These are phyloP conservation scores for Amblyornis subalaris DNA, from an alignment of 2,113 vertebrate genomes.

Conservation along the genomic window DNA sequence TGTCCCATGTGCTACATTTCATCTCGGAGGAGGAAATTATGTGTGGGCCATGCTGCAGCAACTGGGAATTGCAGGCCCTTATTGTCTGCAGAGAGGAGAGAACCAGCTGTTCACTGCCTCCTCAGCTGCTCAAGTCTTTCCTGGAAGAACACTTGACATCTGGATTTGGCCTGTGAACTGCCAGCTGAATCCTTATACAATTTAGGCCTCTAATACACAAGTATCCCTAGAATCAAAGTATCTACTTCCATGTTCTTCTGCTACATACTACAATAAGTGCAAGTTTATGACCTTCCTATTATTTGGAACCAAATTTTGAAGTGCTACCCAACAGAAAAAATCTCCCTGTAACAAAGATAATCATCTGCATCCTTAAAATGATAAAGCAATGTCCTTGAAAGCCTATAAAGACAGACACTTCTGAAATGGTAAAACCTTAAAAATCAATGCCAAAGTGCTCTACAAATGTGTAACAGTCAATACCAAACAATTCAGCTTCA, in stretches of 20 bases:
- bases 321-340: background rate
- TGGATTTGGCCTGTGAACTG: background rate
- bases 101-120: background rate
- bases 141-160: background rate
- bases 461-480: background rate
- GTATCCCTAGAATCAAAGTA: background rate
- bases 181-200: background rate
- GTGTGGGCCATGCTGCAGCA: background rate
- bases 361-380: background rate
- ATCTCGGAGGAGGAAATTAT: background rate
- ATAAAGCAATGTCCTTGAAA: background rate
- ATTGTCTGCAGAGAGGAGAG: background rate
- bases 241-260: background rate
- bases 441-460: background rate
- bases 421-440: background rate
- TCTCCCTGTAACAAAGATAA: background rate
- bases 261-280: background rate
- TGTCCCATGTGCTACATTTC: background rate
- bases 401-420: background rate
- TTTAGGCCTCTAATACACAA: background rate
- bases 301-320: background rate
- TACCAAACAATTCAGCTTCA: background rate
- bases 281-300: background rate
- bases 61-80: background rate
- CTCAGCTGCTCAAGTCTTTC: background rate